Base-by-base conservation (phyloP, 2,113 vertebrate species). In the Galbula dea region DNA sequence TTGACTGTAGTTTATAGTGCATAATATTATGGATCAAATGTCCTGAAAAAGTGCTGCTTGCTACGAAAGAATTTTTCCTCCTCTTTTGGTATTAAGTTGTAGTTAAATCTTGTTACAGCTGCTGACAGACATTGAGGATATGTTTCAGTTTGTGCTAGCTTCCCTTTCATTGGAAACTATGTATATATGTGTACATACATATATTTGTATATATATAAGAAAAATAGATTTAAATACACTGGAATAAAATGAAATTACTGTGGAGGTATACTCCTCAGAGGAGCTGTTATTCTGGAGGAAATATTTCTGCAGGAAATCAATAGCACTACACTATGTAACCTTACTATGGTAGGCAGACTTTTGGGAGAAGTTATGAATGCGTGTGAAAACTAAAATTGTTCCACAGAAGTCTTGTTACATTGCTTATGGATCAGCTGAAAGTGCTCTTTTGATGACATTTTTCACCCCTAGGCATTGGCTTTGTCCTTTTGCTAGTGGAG, bases 1-100 rank as follows among this genome's bases (percentile, higher is more conserved):
- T 91, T 83, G 59, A 54, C 46, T 93, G 48, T 72, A 62, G 67
- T 84, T 90, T 87, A 80, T 43, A 49, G 27, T 61, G 30, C 79
- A 58, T 76, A 75, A 86, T 74, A 78, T 71, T 91, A 80, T 6
- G 7, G 89, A 95, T 90, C 76, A 79, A 96, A 67, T 94, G 45
- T 90, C 88, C 87, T 89, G 36, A 14, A 59, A 89, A 83, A 94
- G 5, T 30, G 37, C 46, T 59, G 66, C 63, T 93, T 95, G 41
- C 57, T 57, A 76, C 68, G 71, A 79, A 61, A 88, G 68, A 54
- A 66, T 30, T 54, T 88, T 84, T 81, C 29, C 63, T 37, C 24
- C n/a, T 8, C 24, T 92, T 77, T 80, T 34, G 41, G 17, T 51
- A 41, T 80, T 67, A 55, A 29, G 15, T 34, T 73, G 32, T 13